phyloP scores from a whole-genome alignment of 2,797 vertebrate species.

The Microcaecilia unicolor region DNA sequence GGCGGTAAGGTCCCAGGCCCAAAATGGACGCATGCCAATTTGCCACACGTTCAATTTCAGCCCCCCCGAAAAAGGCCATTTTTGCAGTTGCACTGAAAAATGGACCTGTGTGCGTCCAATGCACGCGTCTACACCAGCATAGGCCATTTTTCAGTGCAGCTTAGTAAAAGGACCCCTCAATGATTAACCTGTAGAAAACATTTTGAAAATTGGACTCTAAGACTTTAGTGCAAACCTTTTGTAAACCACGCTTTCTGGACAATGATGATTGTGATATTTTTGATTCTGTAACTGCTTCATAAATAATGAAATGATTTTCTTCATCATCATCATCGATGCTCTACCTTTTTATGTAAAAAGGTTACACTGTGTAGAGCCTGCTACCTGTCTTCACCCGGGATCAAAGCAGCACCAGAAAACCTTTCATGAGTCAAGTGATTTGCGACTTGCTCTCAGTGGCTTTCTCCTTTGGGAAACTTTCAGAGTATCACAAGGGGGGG shows the following conservation, averaged over 20 bases:
- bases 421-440: conserved; percentile 1
- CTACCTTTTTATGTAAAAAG: not conserved
- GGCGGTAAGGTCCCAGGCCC: conserved; percentile 1
- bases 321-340: not conserved
- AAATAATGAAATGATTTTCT: conserved; percentile 2
- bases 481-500: conserved; percentile 2
- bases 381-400: not conserved
- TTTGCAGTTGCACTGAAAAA: too few species aligned
- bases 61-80: too few species aligned
- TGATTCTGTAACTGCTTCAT: conserved; percentile 2
- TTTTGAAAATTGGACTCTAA: not conserved
- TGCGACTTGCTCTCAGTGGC: conserved; percentile 9
- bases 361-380: not conserved
- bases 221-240: conserved; percentile 1
- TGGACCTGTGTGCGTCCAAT: too few species aligned
- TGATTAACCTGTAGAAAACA: not conserved
- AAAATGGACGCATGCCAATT: too few species aligned
- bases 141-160: too few species aligned
- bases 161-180: too few species aligned
- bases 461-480: conserved; percentile 2
- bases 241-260: conserved; percentile 1
- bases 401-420: too few species aligned
- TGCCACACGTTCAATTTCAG: too few species aligned
- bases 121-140: too few species aligned
- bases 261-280: not conserved